A percentile compares a stretch with the other conserved stretches of the same genome.
These are phyloP conservation scores for Antigone vipio DNA, from an alignment of 2,113 vertebrate species.

Conservation along the genomic window DNA sequence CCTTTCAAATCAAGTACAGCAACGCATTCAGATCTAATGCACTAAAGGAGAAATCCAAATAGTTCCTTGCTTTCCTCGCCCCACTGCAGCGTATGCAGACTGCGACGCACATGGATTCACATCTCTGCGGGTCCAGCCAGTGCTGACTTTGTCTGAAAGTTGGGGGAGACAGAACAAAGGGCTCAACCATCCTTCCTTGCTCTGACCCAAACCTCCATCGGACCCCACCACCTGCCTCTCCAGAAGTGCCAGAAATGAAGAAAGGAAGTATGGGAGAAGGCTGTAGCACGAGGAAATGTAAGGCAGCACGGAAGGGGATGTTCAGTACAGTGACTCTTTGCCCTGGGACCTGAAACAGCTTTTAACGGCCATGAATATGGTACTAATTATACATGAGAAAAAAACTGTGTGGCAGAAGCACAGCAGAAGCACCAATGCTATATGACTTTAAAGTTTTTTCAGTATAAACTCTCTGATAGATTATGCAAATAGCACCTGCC, in stretches of 20 bases:
- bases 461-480: background rate
- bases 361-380: background rate
- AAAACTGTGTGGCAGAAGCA: background rate
- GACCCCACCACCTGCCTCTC: background rate
- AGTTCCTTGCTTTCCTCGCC: background rate
- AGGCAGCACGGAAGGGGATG: background rate
- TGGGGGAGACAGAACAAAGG: background rate
- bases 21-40: background rate
- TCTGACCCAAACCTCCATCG: background rate
- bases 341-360: background rate
- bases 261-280: background rate
- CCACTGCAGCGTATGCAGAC: fast-evolving
- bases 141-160: background rate
- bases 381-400: background rate
- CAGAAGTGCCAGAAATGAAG: background rate
- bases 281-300: background rate
- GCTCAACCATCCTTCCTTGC: background rate
- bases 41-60: background rate
- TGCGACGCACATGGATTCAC: background rate
- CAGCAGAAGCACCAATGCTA: background rate
- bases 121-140: background rate
- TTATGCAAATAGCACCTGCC: background rate
- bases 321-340: background rate
- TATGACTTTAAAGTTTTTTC: background rate
- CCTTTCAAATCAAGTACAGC: background rate